Base-by-base conservation (phyloP, 2,888 invertebrate species). In the Cheilosia grossa region DNA sequence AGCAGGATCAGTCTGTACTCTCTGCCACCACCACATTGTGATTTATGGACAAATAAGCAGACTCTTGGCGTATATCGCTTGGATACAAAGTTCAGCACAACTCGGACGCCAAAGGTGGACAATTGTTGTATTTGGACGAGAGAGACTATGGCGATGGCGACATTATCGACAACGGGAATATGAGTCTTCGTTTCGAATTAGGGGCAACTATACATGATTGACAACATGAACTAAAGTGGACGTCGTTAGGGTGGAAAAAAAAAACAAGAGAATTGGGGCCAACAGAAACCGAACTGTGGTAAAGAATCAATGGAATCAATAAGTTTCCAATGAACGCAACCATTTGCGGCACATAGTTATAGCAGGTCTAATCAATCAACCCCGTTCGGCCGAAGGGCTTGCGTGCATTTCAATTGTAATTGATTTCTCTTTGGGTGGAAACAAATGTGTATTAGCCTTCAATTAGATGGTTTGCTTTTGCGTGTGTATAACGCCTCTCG, bases 281-380 rank as follows among this genome's bases (percentile, higher is more conserved):
- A 66, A 15, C 21, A 15, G 24, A 24, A 51, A 15, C 17, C 15
- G 53, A 53, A 30, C 30, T 58, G 33, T 61, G 53, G 44, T 10
- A 37, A 19, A 27, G 64, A 83, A 80, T 74, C 83, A 64, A 75
- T 81, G 51, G 67, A 85, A 85, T 80, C 85, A 81, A 85, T 85
- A 85, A 81, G 81, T 72, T 72, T 77, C 54, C 27, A 85, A 81
- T 75, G 66, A 81, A 80, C 61, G 56, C 56, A 75, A 67, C 61
- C 75, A 80, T 66, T 80, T 74, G 37, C 37, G 70, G 75, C 44
- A 24, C 47, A n/a, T n/a, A 61, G 75, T 72, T 66, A 47, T 51
- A 24, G 30, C 30, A 30, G 85, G 85, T 85, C 81, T 67, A 85
- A 85, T 85, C 85, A 85, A 85, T 85, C 85, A 85, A 85, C 85